These are phyloP conservation scores for Sprattus sprattus DNA, from an alignment of 2,113 vertebrate genomes.

Conservation along the genomic window DNA sequence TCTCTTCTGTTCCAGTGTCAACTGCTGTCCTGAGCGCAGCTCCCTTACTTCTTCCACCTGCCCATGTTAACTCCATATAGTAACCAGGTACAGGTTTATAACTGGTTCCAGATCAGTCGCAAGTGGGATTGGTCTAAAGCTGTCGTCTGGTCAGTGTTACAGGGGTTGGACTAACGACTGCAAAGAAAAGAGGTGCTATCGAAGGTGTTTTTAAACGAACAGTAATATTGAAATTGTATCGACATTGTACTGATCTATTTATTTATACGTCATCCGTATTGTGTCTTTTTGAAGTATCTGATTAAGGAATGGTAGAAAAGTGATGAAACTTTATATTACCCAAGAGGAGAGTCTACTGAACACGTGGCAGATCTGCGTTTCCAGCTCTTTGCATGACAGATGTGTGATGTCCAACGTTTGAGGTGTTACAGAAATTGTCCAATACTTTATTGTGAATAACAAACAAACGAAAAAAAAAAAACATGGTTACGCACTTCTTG, in stretches of 20 bases:
- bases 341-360: background rate
- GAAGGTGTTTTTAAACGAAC: constrained; percentile 47
- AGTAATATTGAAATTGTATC: constrained; percentile 58
- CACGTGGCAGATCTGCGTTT: background rate
- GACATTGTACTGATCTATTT: constrained; percentile 64
- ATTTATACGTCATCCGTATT: constrained; percentile 67
- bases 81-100: background rate
- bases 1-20: too few species aligned
- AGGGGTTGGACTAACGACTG: constrained; percentile 42
- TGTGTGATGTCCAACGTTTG: background rate
- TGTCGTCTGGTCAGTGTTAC: constrained; percentile 21
- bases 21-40: too few species aligned
- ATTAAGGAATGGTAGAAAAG: constrained; percentile 10
- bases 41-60: too few species aligned
- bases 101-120: background rate
- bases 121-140: background rate
- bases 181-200: constrained; percentile 56
- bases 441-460: background rate
- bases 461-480: background rate
- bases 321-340: background rate
- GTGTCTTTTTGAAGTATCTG: constrained; percentile 1
- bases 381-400: constrained; percentile 8
- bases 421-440: background rate
- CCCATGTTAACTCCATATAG: background rate
- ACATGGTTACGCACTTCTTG: constrained; percentile 1